phyloP scores from a whole-genome alignment of 2,797 vertebrate species.

The Rhinatrema bivittatum region DNA sequence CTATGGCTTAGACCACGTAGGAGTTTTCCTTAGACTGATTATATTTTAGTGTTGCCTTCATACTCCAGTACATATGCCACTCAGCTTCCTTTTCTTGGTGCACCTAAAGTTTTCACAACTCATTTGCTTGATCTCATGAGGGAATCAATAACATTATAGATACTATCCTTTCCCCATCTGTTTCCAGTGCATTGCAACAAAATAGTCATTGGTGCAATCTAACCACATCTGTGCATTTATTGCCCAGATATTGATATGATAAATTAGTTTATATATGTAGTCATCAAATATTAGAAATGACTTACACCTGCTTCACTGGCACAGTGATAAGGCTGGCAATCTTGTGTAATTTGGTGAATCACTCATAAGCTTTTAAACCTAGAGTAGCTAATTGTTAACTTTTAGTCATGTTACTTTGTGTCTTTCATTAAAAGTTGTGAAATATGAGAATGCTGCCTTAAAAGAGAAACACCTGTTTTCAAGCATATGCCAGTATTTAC shows the following conservation, averaged over 20 bases:
- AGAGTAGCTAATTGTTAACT: constrained; percentile 21
- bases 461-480: constrained; percentile 2
- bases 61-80: no score
- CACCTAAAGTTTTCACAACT: not conserved
- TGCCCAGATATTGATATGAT: constrained; percentile 15
- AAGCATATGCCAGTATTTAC: constrained; percentile 20
- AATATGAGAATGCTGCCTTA: constrained; percentile 1
- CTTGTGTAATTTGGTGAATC: constrained; percentile 2
- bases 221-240: constrained; percentile 10
- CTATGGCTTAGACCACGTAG: constrained; percentile 7
- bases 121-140: not conserved
- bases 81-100: not conserved
- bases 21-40: not conserved
- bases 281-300: constrained; percentile 1
- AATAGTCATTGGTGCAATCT: not conserved
- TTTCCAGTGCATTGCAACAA: no score
- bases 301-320: constrained; percentile 14
- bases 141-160: not conserved
- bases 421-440: constrained; percentile 7
- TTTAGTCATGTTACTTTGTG: not conserved
- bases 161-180: not conserved
- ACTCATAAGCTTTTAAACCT: constrained; percentile 2
- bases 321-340: not conserved
- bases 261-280: constrained; percentile 23
- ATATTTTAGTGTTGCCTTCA: constrained; percentile 6